These are phyloP conservation scores for Plusia festucae DNA, from an alignment of 2,888 invertebrate genomes.

Conservation along the genomic window DNA sequence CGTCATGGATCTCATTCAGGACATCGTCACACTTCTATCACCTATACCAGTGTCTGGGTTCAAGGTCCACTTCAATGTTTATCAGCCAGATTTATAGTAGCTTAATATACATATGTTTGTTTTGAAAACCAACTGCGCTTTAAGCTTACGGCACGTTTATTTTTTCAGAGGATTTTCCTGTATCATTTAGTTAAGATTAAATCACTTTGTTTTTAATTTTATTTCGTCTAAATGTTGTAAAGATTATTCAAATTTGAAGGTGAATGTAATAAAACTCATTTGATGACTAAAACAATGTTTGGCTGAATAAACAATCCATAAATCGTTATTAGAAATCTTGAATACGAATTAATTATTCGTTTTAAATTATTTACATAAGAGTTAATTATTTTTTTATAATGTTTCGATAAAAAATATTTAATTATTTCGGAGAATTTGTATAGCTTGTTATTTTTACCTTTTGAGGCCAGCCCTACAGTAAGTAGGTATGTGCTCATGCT, in stretches of 20 bases:
- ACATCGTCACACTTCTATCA: too few species aligned
- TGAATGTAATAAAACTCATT: constrained; percentile 14
- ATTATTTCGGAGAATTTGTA: not conserved
- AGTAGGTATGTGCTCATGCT: constrained; percentile 65
- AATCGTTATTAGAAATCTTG: constrained; percentile 6
- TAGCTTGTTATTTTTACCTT: not conserved
- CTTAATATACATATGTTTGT: too few species aligned
- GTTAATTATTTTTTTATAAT: not conserved
- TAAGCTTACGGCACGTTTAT: not conserved
- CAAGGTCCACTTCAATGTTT: too few species aligned
- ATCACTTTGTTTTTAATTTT: not conserved
- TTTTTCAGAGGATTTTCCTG: not conserved
- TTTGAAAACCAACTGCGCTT: not conserved
- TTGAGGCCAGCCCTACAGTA: constrained; percentile 37
- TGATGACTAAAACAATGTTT: constrained; percentile 9
- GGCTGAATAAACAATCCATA: constrained; percentile 13
- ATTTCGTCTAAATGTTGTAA: not conserved
- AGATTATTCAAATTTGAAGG: constrained; percentile 13
- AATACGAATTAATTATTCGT: constrained; percentile 10
- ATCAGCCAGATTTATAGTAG: too few species aligned
- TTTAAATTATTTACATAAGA: not conserved
- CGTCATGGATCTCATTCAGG: too few species aligned
- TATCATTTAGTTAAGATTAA: not conserved
- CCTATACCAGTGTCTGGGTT: too few species aligned
- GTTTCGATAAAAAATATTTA: not conserved